Percentiles rank a stretch among this genome's conserved stretches.
These are phyloP conservation scores for Alcis repandata DNA, from an alignment of 2,888 invertebrate genomes.

Conservation along the genomic window DNA sequence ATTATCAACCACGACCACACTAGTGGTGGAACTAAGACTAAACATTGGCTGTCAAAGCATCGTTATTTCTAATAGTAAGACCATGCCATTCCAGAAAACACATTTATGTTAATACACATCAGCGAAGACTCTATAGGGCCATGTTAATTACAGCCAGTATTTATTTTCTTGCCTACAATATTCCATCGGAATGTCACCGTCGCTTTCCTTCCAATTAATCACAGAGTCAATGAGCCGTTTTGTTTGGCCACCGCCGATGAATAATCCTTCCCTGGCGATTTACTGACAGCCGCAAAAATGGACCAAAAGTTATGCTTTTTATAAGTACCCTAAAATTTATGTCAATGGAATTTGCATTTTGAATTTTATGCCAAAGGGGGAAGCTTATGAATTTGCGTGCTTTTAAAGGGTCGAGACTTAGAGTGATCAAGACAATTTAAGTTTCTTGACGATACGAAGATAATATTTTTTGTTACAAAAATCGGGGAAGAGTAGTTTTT, in stretches of 20 bases:
- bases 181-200: constrained; percentile 78
- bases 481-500: too few species aligned
- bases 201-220: constrained; percentile 81
- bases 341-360: constrained; percentile 47
- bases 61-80: too few species aligned
- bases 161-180: constrained; percentile 63
- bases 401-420: constrained; percentile 19
- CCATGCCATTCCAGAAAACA: background rate
- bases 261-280: constrained; percentile 79
- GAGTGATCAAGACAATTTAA: background rate
- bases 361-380: constrained; percentile 35
- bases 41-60: too few species aligned
- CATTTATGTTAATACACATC: constrained; percentile 2
- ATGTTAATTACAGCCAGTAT: constrained; percentile 48
- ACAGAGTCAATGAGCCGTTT: constrained; percentile 85
- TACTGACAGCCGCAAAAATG: constrained; percentile 63
- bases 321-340: constrained; percentile 51
- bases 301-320: constrained; percentile 57
- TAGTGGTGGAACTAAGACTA: too few species aligned
- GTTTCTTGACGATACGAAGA: background rate
- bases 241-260: constrained; percentile 82
- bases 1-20: too few species aligned
- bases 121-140: background rate
- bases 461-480: background rate
- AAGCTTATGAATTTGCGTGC: constrained; percentile 25